Evolutionary conservation across 2,888 invertebrate genomes (phyloP).

Genomic region (Mythimna loreyi): DNA sequence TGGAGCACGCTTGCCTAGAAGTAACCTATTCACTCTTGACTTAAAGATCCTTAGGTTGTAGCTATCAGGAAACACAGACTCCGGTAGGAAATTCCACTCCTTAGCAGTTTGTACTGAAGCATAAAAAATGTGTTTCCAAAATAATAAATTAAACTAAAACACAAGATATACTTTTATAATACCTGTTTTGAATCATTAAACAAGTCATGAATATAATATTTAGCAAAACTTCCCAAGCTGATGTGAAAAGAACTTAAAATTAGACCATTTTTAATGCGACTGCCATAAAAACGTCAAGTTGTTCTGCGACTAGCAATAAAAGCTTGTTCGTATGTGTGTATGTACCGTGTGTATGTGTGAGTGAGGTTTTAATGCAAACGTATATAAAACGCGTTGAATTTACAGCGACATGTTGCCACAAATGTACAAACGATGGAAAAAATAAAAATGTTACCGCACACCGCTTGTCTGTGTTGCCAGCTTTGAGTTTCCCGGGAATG

Average conservation of each 20-base stretch:
- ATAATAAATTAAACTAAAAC: too few species aligned
- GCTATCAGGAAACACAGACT: too few species aligned
- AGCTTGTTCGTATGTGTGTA: not conserved
- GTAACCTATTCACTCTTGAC: too few species aligned
- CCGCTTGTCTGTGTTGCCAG: constrained; percentile 49
- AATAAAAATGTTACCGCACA: constrained; percentile 68
- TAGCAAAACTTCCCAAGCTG: not conserved
- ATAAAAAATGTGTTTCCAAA: too few species aligned
- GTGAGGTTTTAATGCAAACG: constrained; percentile 62
- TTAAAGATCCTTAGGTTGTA: too few species aligned
- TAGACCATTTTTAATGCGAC: constrained; percentile 19
- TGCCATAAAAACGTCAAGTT: constrained; percentile 30
- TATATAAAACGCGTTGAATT: constrained; percentile 68
- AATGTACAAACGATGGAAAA: constrained; percentile 68
- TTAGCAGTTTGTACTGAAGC: too few species aligned
- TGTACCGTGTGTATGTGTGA: not conserved
- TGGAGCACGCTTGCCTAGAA: too few species aligned
- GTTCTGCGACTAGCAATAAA: constrained; percentile 29
- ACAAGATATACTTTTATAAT: not conserved
- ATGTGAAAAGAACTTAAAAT: constrained; percentile 13
- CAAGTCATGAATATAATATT: not conserved
- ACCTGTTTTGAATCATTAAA: not conserved
- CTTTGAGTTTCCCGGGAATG: constrained; percentile 14
- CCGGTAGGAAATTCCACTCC: too few species aligned
- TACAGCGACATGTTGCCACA: constrained; percentile 67